These are phyloP conservation scores for Meliscaeva auricollis DNA, from an alignment of 2,888 invertebrate genomes.

Conservation along the genomic window DNA sequence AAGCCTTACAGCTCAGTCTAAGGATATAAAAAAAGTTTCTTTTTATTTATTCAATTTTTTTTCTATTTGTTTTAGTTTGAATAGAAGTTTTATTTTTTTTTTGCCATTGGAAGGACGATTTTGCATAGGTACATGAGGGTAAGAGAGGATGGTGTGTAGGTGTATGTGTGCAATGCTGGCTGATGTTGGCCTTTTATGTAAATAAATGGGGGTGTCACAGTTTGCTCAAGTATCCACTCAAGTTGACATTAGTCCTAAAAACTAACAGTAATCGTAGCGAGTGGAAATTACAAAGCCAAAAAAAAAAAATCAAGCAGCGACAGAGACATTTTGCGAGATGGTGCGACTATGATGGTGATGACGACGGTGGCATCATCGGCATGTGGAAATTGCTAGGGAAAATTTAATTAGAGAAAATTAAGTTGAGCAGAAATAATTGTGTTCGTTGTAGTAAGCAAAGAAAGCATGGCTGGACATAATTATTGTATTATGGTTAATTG, in stretches of 20 bases:
- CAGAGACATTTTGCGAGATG: too few relatives aligned
- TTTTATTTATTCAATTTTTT: slow-evolving; percentile 15
- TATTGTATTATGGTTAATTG: slow-evolving; percentile 40
- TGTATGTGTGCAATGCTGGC: neutral
- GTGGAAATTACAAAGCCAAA: slow-evolving; percentile 2
- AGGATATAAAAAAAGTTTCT: slow-evolving; percentile 14
- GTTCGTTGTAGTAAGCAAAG: neutral
- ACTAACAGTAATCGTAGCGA: slow-evolving; percentile 27
- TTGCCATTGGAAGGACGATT: neutral
- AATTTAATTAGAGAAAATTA: slow-evolving; percentile 45
- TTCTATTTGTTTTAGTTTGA: slow-evolving; percentile 13
- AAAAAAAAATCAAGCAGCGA: neutral
- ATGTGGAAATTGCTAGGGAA: slow-evolving; percentile 24
- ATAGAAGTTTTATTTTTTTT: neutral
- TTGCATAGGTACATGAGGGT: slow-evolving; percentile 13
- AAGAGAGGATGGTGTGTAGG: neutral
- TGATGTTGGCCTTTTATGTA: slow-evolving; percentile 65
- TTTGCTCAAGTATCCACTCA: slow-evolving; percentile 65
- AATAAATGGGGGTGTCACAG: slow-evolving; percentile 73
- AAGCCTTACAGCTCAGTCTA: slow-evolving; percentile 7
- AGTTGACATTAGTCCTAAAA: slow-evolving; percentile 54
- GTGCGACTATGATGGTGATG: neutral
- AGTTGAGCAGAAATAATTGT: slow-evolving; percentile 44
- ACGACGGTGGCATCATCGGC: neutral
- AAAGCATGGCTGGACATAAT: slow-evolving; percentile 36